Base-by-base conservation (phyloP, 2,888 invertebrate genomes). In the Lordiphosa andalusiaca region DNA sequence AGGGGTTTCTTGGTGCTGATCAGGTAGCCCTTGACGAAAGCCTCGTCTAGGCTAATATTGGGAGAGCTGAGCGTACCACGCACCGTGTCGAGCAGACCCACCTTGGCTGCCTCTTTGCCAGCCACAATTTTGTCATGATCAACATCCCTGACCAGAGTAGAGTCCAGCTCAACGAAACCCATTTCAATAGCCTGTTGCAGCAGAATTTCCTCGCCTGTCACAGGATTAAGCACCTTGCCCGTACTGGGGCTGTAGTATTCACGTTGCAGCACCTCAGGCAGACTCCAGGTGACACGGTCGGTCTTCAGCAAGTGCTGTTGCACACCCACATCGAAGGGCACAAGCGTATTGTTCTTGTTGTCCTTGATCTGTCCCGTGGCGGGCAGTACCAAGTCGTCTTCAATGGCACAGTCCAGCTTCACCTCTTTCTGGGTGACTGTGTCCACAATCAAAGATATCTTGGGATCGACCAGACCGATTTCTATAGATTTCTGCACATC, bases 381-480 rank as follows among this genome's bases (percentile, higher is more conserved):
- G 0, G 93, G 89, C 80, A 94, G 90, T 16, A 96, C 90, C 25
- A 96, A 88, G 73, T 94, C 93, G 37, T 91, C 91, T 46, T 92
- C 90, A 44, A 96, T 90, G 30, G 96, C 95, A 87, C 95, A 94
- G 41, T 93, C 92, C 47, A 97, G 90, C 4, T 94, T 92, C 1
- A 97, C 88, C 69, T 93, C 93, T 69, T 92, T 92, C 52, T 94
- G 93, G 44, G 92, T 92, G 74, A 92, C 91, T 0, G 94, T 93
- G 86, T 96, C 95, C 86, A 94, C 94, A 68, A 96, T 93, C 88
- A 95, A 92, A 4, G 95, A 94, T 70, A 95, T 94, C 63, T 93
- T 93, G 1, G 95, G 93, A 89, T 96, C 95, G 25, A 97, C 92
- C 65, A 96, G 93, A 73, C 94, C 94, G 78, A 95, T 92, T 69